Conservation (phyloP, 2,888 invertebrate genomes). For the Pollenia labialis region DNA sequence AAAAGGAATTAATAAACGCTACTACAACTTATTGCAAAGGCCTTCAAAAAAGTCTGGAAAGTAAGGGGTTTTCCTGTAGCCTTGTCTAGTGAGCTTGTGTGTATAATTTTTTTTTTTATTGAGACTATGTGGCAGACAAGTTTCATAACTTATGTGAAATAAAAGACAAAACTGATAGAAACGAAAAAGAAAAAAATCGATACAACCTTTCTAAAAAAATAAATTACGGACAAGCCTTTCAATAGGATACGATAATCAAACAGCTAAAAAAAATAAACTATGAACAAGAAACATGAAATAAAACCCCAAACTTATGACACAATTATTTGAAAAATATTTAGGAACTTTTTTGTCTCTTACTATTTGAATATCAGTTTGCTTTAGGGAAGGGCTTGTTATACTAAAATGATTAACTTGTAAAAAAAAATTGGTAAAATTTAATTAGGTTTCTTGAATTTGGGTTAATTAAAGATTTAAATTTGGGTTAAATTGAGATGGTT, state of each 20-base stretch:
- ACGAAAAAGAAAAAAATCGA: constrained; percentile 17
- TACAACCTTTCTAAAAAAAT: constrained; percentile 15
- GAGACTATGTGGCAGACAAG: constrained; percentile 72
- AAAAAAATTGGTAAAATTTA: no score
- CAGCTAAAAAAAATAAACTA: neutral
- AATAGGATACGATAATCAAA: constrained; percentile 16
- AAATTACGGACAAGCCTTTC: constrained; percentile 55
- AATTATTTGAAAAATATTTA: constrained; percentile 44
- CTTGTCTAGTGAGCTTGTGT: neutral
- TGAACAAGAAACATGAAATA: neutral
- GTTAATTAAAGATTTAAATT: no score
- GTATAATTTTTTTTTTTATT: neutral
- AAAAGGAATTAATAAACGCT: no score
- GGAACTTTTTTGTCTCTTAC: neutral
- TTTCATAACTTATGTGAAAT: constrained; percentile 64
- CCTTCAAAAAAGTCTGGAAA: no score
- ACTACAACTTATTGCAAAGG: no score
- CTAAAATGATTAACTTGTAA: neutral
- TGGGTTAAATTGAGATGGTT: no score
- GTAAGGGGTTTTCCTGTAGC: no score
- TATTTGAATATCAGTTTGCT: neutral
- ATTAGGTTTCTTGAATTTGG: no score
- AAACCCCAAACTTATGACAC: constrained; percentile 41
- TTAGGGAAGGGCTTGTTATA: neutral
- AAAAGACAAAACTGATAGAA: constrained; percentile 42